phyloP scores from a whole-genome alignment of 1,140 invertebrate genomes.

The Eumeta japonica region DNA sequence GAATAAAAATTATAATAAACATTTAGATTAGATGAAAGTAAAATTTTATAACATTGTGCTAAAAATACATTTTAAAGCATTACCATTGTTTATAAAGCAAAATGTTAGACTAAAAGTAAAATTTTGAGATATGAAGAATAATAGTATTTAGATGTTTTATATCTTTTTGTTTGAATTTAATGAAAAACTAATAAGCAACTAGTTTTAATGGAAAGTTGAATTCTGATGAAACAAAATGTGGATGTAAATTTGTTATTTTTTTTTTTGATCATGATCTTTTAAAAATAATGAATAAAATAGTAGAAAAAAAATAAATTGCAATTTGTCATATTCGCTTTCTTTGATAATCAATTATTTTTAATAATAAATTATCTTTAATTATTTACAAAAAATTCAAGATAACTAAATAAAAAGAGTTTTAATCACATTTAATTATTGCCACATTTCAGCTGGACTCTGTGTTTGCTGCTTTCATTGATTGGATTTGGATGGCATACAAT shows the following conservation, averaged over 20 bases:
- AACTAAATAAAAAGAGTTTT: constrained; percentile 6
- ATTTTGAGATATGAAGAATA: too few species aligned
- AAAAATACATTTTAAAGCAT: neutral
- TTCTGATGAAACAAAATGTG: too few species aligned
- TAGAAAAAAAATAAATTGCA: neutral
- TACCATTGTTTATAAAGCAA: constrained; percentile 6
- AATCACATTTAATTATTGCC: constrained; percentile 18
- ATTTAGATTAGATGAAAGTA: too few species aligned
- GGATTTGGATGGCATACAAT: constrained; percentile 81
- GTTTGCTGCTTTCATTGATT: constrained; percentile 70
- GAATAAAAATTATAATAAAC: constrained; percentile 3
- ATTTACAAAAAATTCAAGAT: constrained; percentile 1
- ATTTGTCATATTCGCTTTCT: too few species aligned
- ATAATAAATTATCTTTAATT: too few species aligned
- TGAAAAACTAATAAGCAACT: too few species aligned
- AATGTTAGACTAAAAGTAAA: too few species aligned
- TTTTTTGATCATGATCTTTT: neutral
- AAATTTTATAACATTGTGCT: too few species aligned
- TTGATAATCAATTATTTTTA: too few species aligned
- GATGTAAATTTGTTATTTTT: neutral
- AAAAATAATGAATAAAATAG: neutral
- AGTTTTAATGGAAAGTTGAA: too few species aligned
- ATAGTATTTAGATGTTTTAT: too few species aligned
- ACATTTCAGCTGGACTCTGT: constrained; percentile 74
- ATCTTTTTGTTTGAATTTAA: too few species aligned